phyloP scores from a whole-genome alignment of 2,888 invertebrate genomes.

The Osmoderma eremita region DNA sequence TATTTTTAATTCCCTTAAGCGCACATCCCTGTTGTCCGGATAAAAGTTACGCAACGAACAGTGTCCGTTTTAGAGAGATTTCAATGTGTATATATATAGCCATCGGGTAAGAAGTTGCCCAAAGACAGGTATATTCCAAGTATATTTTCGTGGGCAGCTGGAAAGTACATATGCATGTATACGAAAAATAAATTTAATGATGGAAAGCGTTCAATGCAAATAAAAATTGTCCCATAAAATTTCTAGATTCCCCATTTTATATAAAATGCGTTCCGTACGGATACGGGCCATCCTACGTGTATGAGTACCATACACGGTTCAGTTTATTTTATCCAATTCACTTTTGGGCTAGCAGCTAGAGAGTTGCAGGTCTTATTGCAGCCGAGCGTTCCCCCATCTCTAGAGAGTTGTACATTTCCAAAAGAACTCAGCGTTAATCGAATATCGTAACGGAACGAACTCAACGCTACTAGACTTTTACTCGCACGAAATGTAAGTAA shows the following conservation, averaged over 20 bases:
- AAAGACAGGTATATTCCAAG: no score
- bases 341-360: slow-evolving; percentile 35
- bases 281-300: not conserved
- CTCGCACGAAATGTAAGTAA: not conserved
- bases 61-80: no score
- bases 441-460: slow-evolving; percentile 36
- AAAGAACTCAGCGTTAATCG: slow-evolving; percentile 37
- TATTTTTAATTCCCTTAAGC: no score
- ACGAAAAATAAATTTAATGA: slow-evolving; percentile 19
- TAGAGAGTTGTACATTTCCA: slow-evolving; percentile 37
- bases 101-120: no score
- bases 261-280: slow-evolving; percentile 2
- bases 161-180: slow-evolving; percentile 5
- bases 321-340: slow-evolving; percentile 39
- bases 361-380: slow-evolving; percentile 37
- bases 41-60: no score
- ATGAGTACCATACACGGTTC: not conserved
- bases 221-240: slow-evolving; percentile 11
- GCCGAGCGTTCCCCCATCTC: slow-evolving; percentile 26
- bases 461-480: not conserved
- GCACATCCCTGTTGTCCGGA: no score
- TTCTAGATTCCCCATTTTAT: slow-evolving; percentile 5
- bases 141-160: not conserved
- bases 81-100: no score
- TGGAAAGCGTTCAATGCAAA: slow-evolving; percentile 18